These are phyloP conservation scores for Pogonomyrmex barbatus DNA, from an alignment of 1,140 invertebrate genomes.

Conservation along the genomic window DNA sequence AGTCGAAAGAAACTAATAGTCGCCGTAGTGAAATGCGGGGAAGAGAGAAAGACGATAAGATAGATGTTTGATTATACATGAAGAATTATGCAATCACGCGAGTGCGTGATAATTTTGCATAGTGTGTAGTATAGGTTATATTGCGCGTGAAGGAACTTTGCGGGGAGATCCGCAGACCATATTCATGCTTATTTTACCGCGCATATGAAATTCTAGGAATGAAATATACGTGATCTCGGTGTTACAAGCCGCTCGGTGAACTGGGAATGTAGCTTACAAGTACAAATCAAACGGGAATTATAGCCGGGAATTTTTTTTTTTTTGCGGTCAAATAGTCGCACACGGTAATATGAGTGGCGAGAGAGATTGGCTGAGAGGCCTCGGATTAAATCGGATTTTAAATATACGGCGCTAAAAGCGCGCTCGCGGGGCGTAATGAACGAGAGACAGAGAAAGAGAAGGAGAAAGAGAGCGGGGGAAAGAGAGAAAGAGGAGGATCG, in stretches of 20 bases:
- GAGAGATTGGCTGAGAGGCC: slow-evolving; percentile 20
- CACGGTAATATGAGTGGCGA: slow-evolving; percentile 7
- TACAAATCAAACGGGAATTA: slow-evolving; percentile 10
- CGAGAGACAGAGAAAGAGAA: slow-evolving; percentile 26
- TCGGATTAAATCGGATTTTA: slow-evolving; percentile 69
- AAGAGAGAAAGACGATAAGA: background rate
- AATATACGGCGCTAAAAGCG: slow-evolving; percentile 52
- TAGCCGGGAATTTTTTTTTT: background rate
- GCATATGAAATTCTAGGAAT: background rate
- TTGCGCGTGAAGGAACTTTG: slow-evolving; percentile 1
- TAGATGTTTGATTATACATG: background rate
- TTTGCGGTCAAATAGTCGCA: slow-evolving; percentile 15
- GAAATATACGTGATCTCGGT: background rate
- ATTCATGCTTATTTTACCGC: slow-evolving; percentile 16
- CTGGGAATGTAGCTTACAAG: background rate
- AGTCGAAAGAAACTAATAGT: background rate
- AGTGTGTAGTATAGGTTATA: background rate
- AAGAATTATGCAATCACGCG: background rate
- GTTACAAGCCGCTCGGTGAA: background rate
- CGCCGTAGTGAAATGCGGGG: background rate
- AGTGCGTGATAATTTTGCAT: background rate
- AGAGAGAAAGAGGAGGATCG: background rate
- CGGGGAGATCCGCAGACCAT: background rate
- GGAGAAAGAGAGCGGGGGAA: background rate
- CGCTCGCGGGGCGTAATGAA: background rate